A percentile compares a stretch with the other conserved stretches of the same genome.
Conservation (phyloP, 2,797 vertebrate species). For the Leucoraja ocellata region DNA sequence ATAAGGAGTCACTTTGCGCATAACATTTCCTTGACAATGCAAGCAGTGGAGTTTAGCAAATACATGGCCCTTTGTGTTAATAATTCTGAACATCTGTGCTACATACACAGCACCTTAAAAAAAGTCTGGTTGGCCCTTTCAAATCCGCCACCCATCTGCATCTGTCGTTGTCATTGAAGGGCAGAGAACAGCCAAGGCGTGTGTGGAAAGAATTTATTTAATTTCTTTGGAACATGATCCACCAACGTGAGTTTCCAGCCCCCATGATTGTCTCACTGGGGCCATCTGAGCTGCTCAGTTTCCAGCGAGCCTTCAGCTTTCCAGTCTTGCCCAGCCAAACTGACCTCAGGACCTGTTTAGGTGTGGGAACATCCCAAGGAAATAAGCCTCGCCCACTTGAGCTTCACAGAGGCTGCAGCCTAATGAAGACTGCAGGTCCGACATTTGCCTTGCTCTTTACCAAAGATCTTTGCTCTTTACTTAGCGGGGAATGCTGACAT, state of each 20-base stretch:
- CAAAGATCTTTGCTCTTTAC: background rate
- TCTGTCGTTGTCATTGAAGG: constrained; percentile 30
- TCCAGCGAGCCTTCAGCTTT: background rate
- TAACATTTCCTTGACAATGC: constrained; percentile 13
- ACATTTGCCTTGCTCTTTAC: background rate
- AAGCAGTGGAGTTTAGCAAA: constrained; percentile 2
- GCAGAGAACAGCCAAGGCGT: background rate
- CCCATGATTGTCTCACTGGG: background rate
- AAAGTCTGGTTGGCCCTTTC: background rate
- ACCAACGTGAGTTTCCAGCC: background rate
- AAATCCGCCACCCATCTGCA: background rate
- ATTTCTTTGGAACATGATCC: background rate
- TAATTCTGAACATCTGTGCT: constrained; percentile 31
- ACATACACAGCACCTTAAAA: background rate
- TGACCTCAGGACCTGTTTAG: background rate
- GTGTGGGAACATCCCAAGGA: constrained; percentile 1
- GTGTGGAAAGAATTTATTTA: constrained; percentile 9
- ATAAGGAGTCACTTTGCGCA: background rate
- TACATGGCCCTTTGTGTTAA: constrained; percentile 16
- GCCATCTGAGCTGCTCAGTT: background rate
- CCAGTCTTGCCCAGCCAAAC: background rate
- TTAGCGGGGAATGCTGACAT: background rate
- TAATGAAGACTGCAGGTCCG: background rate
- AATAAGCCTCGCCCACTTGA: background rate
- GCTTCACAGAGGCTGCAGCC: background rate